phyloP scores from a whole-genome alignment of 2,888 invertebrate genomes.

The Hydropsyche betteni region DNA sequence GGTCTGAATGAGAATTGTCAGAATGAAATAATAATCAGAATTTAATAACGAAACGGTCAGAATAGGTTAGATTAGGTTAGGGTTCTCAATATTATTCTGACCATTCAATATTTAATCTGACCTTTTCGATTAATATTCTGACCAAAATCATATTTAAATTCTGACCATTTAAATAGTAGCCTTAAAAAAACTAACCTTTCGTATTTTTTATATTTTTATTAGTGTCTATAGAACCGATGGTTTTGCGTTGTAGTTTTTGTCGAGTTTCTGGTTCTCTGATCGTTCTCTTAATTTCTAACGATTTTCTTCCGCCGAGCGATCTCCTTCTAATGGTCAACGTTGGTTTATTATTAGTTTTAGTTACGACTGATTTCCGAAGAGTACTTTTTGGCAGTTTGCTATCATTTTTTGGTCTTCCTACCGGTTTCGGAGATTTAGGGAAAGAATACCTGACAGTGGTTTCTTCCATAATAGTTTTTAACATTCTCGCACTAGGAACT shows the following conservation, averaged over 20 bases:
- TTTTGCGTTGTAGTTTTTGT: slow-evolving; percentile 42
- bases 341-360: slow-evolving; percentile 23
- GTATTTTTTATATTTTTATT: slow-evolving; percentile 43
- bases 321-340: slow-evolving; percentile 41
- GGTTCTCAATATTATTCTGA: too few relatives aligned
- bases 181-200: slow-evolving; percentile 43
- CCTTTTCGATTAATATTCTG: too few relatives aligned
- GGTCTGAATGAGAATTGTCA: too few relatives aligned
- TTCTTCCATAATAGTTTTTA: slow-evolving; percentile 48
- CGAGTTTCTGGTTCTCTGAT: slow-evolving; percentile 42
- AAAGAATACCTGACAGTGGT: slow-evolving; percentile 47
- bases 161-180: too few relatives aligned
- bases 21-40: too few relatives aligned
- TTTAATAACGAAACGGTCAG: too few relatives aligned
- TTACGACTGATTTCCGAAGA: neutral
- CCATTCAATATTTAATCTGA: too few relatives aligned
- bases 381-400: neutral
- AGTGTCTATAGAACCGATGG: slow-evolving; percentile 18
- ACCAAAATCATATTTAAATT: too few relatives aligned
- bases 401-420: neutral
- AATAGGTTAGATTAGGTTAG: too few relatives aligned
- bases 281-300: slow-evolving; percentile 40
- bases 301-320: slow-evolving; percentile 47
- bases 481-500: slow-evolving; percentile 38
- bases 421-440: slow-evolving; percentile 44